phyloP scores from a whole-genome alignment of 35 echinoderm and acorn worm genomes.

The Ophiothrix spiculata region DNA sequence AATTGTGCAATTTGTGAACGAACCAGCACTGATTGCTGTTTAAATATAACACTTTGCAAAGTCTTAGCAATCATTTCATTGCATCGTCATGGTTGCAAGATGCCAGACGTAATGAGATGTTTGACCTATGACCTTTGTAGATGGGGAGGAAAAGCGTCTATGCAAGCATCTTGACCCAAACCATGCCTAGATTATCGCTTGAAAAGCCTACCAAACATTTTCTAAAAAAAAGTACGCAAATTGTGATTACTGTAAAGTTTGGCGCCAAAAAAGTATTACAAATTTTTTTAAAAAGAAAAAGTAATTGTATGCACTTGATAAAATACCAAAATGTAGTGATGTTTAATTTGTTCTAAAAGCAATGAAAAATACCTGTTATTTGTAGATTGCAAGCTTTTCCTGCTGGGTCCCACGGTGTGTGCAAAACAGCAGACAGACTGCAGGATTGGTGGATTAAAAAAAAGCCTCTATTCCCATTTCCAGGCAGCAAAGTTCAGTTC shows the following conservation, averaged over 20 bases:
- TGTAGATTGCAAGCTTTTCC: background rate
- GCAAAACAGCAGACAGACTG: background rate
- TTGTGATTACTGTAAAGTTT: conserved; percentile 13
- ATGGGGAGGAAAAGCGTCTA: conserved; percentile 27
- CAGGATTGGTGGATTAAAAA: conserved; percentile 1
- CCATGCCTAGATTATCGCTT: conserved; percentile 20
- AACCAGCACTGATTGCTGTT: conserved; percentile 17
- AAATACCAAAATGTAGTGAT: background rate
- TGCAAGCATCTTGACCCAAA: conserved; percentile 41
- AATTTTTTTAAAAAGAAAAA: conserved; percentile 17
- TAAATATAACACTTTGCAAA: background rate
- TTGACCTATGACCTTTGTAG: background rate
- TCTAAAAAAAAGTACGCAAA: conserved; percentile 21
- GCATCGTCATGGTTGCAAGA: background rate
- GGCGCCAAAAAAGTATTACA: conserved; percentile 7
- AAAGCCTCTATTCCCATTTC: background rate
- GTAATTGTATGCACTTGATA: background rate
- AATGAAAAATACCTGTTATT: background rate
- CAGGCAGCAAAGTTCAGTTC: background rate
- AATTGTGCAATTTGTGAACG: background rate
- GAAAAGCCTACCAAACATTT: conserved; percentile 15
- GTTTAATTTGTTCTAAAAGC: background rate
- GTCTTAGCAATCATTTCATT: background rate
- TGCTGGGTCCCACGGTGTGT: background rate
- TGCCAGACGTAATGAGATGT: background rate